Evolutionary conservation across 1,140 invertebrate species (phyloP).

Genomic region (Drosophila nigrodunni): DNA sequence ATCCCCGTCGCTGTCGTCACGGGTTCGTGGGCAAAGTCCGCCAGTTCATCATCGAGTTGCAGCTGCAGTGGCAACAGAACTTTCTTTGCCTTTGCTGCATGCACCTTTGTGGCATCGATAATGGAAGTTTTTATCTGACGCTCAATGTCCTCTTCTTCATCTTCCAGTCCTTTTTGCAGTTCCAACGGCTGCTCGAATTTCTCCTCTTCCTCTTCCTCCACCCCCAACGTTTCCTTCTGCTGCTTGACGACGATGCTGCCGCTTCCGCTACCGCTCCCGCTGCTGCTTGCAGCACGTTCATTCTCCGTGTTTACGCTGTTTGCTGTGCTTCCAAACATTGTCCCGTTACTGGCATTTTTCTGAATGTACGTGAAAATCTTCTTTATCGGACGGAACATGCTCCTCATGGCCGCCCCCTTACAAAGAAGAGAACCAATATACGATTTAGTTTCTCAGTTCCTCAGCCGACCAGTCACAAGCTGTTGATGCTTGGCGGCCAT

Average conservation of each 20-base stretch:
- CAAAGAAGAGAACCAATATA: not conserved
- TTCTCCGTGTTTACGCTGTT: slow-evolving; percentile 18
- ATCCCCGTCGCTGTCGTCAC: slow-evolving; percentile 3
- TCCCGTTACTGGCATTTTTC: slow-evolving; percentile 81
- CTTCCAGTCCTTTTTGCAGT: not conserved
- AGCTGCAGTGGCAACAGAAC: slow-evolving; percentile 38
- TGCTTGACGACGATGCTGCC: not conserved
- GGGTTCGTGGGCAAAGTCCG: slow-evolving; percentile 46
- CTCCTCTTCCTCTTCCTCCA: slow-evolving; percentile 22
- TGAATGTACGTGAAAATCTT: slow-evolving; percentile 84
- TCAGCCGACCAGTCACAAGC: slow-evolving; percentile 26
- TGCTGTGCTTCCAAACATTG: slow-evolving; percentile 66
- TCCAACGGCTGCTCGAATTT: not conserved
- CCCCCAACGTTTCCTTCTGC: slow-evolving; percentile 9
- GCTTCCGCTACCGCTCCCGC: slow-evolving; percentile 13
- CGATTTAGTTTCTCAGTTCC: slow-evolving; percentile 18
- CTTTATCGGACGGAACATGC: slow-evolving; percentile 83
- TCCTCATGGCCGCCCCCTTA: slow-evolving; percentile 36
- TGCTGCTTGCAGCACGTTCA: slow-evolving; percentile 25
- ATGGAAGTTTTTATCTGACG: slow-evolving; percentile 77
- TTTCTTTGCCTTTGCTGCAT: slow-evolving; percentile 57
- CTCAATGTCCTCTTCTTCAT: slow-evolving; percentile 74
- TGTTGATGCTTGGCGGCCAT: slow-evolving; percentile 39
- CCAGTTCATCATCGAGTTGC: slow-evolving; percentile 57
- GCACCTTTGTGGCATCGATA: slow-evolving; percentile 71